Evolutionary conservation across 2,113 vertebrate species (phyloP).

Genomic region (Noturus placidus): DNA sequence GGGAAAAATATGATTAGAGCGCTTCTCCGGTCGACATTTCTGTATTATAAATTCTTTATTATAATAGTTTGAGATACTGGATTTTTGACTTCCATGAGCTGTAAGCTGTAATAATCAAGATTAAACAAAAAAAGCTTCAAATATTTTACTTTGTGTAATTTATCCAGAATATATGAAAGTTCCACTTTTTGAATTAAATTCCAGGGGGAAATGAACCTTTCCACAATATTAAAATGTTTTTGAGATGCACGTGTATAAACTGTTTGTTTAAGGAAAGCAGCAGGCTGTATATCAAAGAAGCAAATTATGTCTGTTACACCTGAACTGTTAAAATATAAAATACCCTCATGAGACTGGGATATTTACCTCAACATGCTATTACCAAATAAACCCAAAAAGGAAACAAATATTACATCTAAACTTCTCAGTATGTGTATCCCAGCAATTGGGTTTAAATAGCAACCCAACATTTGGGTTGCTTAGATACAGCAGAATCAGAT

Average conservation of each 20-base stretch:
- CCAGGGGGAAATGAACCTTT: too few species aligned
- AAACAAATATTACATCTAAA: neutral
- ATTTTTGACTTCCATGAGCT: too few species aligned
- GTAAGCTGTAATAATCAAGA: too few species aligned
- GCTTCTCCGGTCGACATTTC: too few species aligned
- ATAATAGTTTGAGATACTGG: too few species aligned
- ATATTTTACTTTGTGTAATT: too few species aligned
- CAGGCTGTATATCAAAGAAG: neutral
- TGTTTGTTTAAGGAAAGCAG: neutral
- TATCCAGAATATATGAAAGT: too few species aligned
- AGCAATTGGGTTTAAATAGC: neutral
- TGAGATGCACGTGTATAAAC: too few species aligned
- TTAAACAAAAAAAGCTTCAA: too few species aligned
- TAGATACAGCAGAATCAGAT: neutral
- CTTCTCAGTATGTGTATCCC: neutral
- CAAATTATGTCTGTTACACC: neutral
- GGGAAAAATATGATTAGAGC: neutral
- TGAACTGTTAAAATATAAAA: neutral
- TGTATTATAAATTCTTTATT: too few species aligned
- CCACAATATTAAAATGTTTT: too few species aligned
- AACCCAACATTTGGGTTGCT: neutral
- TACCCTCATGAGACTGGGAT: neutral
- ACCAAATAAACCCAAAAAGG: neutral
- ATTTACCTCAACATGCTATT: neutral
- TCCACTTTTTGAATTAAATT: too few species aligned